phyloP scores from a whole-genome alignment of 2,797 vertebrate species.

The Acanthurus tractus region DNA sequence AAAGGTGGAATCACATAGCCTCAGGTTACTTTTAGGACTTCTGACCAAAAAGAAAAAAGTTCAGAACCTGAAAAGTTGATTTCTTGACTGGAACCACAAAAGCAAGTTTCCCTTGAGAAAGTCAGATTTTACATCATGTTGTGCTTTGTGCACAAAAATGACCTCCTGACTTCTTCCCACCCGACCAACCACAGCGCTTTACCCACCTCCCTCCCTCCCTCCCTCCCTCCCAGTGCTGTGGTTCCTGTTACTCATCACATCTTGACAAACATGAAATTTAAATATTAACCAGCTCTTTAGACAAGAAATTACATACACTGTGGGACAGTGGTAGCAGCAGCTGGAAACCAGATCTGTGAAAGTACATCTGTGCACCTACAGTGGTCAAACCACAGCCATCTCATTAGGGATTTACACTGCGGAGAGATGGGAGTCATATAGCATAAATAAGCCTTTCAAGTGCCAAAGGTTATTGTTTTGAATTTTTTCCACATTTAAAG shows the following conservation, averaged over 20 bases:
- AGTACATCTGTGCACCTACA: constrained; percentile 20
- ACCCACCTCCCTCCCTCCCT: background rate
- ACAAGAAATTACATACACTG: constrained; percentile 61
- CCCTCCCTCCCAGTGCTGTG: constrained; percentile 32
- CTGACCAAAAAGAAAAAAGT: too few species aligned
- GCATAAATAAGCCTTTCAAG: background rate
- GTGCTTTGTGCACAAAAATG: too few species aligned
- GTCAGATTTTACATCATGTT: too few species aligned
- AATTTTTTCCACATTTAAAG: constrained; percentile 14
- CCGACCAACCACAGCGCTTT: background rate
- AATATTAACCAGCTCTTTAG: constrained; percentile 74
- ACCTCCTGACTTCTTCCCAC: constrained; percentile 10
- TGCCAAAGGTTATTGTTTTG: background rate
- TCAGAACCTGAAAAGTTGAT: too few species aligned
- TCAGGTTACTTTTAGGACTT: background rate
- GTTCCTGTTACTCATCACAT: constrained; percentile 56
- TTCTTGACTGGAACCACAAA: too few species aligned
- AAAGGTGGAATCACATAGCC: constrained; percentile 3
- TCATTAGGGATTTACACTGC: constrained; percentile 20
- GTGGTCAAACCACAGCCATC: constrained; percentile 17
- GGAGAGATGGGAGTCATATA: background rate
- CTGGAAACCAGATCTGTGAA: constrained; percentile 27
- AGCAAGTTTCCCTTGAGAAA: too few species aligned
- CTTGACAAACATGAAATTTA: constrained; percentile 73
- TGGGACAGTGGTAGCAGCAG: constrained; percentile 48